Base-by-base conservation (phyloP, 2,797 vertebrate species). In the Astyanax mexicanus region DNA sequence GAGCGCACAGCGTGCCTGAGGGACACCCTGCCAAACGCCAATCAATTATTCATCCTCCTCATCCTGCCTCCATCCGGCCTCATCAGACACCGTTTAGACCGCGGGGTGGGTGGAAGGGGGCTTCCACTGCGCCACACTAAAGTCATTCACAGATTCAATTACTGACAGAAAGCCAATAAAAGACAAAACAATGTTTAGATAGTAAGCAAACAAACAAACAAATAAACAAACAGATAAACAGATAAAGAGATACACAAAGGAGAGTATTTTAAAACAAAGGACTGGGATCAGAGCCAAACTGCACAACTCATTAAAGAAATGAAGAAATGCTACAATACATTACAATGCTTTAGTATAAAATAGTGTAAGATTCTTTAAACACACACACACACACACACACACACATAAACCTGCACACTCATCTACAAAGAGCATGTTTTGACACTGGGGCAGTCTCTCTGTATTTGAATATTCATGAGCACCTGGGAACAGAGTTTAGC, bases 31-130 rank as follows among this genome's bases (percentile, higher is more conserved):
- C 55, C 78, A 83, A 83, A 83, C 29, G 51, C 51, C 75, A 83
- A 80, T 83, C 78, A 80, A 83, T 83, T 80, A 83, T 83, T 83
- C 78, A 83, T 83, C 75, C 64, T 72, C 78, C 75, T 83, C 81
- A 77, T 78, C 72, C 64, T 27, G 27, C 78, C 78, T 78, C 78
- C 75, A 74, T 61, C 51, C 42, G 17, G 72, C 49, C 69, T 83
- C 51, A 78, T 80, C 75, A 80, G 78, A 72, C 81, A 80, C 72
- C 67, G 74, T 82, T 80, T 72, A 80, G 71, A 58, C 54, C n/a
- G 68, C 51, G 38, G 17, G 4, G 10, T 1, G 19, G 7, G 1
- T 67, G 3, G 55, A 55, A n/a, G n/a, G n/a, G n/a, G n/a, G n/a
- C n/a, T 2, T 35, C 27, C 6, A 12, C 51, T 58, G 27, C 13